These are phyloP conservation scores for Palythoa grandiflora DNA, from an alignment of 92 coral and sea anemone genomes.

Conservation along the genomic window DNA sequence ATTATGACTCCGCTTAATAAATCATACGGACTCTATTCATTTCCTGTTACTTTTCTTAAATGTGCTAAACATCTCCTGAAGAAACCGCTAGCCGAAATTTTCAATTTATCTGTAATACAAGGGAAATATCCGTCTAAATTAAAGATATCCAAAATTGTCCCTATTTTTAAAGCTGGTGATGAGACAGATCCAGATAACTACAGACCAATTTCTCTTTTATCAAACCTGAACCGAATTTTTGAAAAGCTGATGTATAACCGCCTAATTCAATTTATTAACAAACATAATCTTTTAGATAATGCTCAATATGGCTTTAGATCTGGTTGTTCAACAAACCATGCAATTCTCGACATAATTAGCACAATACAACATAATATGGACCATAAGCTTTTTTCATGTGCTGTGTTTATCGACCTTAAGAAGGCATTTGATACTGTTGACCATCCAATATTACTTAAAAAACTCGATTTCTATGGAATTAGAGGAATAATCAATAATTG, in stretches of 20 bases:
- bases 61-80: no score
- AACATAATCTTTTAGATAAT: slow-evolving; percentile 8
- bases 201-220: neutral
- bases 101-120: slow-evolving; percentile 29
- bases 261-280: neutral
- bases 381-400: slow-evolving; percentile 44
- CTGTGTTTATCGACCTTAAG: slow-evolving; percentile 49
- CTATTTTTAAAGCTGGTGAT: slow-evolving; percentile 6
- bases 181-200: slow-evolving; percentile 25
- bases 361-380: slow-evolving; percentile 52
- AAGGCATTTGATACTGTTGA: slow-evolving; percentile 35
- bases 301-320: slow-evolving; percentile 19
- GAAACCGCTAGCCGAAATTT: slow-evolving; percentile 16
- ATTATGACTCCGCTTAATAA: neutral
- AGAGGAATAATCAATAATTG: slow-evolving; percentile 4
- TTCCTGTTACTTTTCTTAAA: no score
- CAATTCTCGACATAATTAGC: slow-evolving; percentile 48
- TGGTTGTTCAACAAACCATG: slow-evolving; percentile 30
- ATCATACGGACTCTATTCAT: no score
- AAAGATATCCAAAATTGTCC: neutral
- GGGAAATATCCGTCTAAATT: slow-evolving; percentile 11
- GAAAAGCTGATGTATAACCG: neutral
- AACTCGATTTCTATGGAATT: slow-evolving; percentile 40
- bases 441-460: no score
- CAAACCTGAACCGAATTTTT: slow-evolving; percentile 19